A percentile compares a stretch with the other conserved stretches of the same genome.
Evolutionary conservation across 2,113 vertebrate species (phyloP).

Genomic region (Gadus macrocephalus): DNA sequence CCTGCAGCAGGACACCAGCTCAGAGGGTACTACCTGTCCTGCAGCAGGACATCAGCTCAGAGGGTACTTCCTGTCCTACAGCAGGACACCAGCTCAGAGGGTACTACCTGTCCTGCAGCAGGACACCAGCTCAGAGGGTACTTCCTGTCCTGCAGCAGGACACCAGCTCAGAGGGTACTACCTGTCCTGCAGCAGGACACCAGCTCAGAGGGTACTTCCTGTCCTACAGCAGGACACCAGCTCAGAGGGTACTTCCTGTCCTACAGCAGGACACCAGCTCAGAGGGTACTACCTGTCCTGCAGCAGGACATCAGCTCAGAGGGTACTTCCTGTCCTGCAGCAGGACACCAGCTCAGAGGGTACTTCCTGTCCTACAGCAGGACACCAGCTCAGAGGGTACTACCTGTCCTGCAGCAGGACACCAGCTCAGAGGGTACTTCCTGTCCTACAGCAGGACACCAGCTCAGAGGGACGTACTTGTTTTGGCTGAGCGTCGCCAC

Average conservation of each 20-base stretch:
- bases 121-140: background rate
- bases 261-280: background rate
- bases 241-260: background rate
- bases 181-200: background rate
- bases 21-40: no score
- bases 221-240: background rate
- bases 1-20: no score
- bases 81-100: no score
- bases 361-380: no score
- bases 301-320: background rate
- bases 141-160: background rate
- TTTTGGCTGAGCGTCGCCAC: conserved; percentile 78
- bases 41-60: no score
- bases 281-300: background rate
- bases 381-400: background rate
- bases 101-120: background rate
- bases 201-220: background rate
- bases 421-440: background rate
- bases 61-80: no score
- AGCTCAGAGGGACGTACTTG: conserved; percentile 71
- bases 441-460: background rate
- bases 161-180: background rate
- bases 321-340: background rate
- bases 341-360: background rate
- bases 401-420: background rate